phyloP scores from a whole-genome alignment of 2,888 invertebrate genomes.

The Tenthredo distinguenda region DNA sequence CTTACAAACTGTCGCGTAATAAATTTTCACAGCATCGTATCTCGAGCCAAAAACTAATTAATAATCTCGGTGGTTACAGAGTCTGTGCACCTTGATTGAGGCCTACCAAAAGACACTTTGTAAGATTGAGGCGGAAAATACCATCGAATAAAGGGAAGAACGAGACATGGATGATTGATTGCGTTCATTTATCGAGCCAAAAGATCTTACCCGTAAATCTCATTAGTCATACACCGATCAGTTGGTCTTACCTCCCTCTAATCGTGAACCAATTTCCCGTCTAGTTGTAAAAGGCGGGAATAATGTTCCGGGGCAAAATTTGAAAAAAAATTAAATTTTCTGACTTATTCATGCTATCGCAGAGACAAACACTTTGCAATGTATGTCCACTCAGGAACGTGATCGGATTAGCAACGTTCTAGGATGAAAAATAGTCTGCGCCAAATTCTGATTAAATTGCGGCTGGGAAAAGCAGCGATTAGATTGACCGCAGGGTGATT shows the following conservation, averaged over 20 bases:
- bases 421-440: not conserved
- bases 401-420: not conserved
- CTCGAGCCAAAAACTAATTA: conserved; percentile 25
- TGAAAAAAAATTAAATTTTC: not conserved
- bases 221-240: not conserved
- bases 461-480: not conserved
- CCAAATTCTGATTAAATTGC: not conserved
- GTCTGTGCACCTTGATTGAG: not conserved
- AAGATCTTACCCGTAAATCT: conserved; percentile 7
- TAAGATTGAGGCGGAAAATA: not conserved
- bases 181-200: not conserved
- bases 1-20: conserved; percentile 26
- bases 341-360: not conserved
- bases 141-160: not conserved
- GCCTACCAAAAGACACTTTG: conserved; percentile 20
- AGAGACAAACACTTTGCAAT: not conserved
- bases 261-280: not conserved
- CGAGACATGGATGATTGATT: not conserved
- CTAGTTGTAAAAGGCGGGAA: not conserved
- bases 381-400: not conserved
- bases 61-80: conserved; percentile 1
- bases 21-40: conserved; percentile 7
- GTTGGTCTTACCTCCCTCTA: not conserved
- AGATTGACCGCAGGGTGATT: conserved; percentile 7
- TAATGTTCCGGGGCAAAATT: not conserved